Evolutionary conservation across 1,140 invertebrate genomes (phyloP), one percentile per base, ranked within the genome.

Genomic region (Halesus radiatus): DNA sequence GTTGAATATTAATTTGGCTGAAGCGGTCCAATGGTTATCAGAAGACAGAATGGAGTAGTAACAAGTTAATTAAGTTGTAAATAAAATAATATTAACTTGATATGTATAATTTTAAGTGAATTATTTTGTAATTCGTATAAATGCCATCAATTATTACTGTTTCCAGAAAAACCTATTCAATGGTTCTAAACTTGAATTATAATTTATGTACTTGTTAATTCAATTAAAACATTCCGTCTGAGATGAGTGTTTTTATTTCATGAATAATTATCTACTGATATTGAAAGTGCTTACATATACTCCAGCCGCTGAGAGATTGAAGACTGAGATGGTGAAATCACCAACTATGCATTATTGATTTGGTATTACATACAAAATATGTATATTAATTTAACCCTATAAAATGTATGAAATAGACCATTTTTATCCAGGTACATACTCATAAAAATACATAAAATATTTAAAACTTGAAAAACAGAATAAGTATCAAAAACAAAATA

Each of bases 161-260:
- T 72, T 72, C 37, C 68, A 72, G 37, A 53, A 53, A 72, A 75
- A 75, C 37, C 72, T 75, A 26, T 72, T 72, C 20, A 54, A 54
- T 26, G 54, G 54, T 75, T 75, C 72, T 75, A 58, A 75, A 75
- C 72, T 75, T 75, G 72, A 60, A 26, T 75, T 74, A 58, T 72
- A 72, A 66, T 74, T 74, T 75, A 75, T 75, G 54, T 75, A 75
- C 29, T 75, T 13, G 72, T 75, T 75, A 75, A 75, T 75, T 75
- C 54, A 75, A 75, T 75, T 74, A 75, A 58, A 75, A 75, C 26
- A 75, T 75, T 37, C 72, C 52, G 37, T 75, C 68, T 66, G 62
- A n/a, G 16, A 7, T n/a, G 10, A 16, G 62, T 37, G 6, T 66
- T 26, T 64, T 64, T 8, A 7, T 45, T 45, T 45, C 10, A 1